phyloP scores from a whole-genome alignment of 2,797 vertebrate genomes.

The Cynopterus sphinx region DNA sequence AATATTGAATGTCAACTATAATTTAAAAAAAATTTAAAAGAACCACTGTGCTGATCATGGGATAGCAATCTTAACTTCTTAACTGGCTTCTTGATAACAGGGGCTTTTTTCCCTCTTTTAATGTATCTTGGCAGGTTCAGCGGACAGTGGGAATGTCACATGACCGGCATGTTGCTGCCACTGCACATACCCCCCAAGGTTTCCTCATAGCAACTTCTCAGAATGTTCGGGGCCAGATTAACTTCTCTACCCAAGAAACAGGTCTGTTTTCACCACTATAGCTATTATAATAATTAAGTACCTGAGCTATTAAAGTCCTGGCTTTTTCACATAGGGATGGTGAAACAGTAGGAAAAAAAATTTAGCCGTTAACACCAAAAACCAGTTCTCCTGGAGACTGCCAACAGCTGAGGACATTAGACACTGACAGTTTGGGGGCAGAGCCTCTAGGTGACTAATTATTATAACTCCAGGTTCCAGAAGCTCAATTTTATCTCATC shows the following conservation, averaged over 20 bases:
- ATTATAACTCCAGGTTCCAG: background rate
- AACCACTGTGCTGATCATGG: background rate
- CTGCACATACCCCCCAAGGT: slow-evolving; percentile 87
- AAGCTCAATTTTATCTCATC: slow-evolving; percentile 4
- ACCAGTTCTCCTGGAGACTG: background rate
- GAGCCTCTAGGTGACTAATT: background rate
- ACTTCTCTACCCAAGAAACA: slow-evolving; percentile 90
- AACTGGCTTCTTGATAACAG: background rate
- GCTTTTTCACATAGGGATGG: slow-evolving; percentile 29
- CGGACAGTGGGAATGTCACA: slow-evolving; percentile 89
- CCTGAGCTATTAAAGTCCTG: background rate
- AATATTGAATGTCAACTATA: no score
- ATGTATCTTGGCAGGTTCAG: slow-evolving; percentile 89
- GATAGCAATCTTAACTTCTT: background rate
- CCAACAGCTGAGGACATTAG: background rate
- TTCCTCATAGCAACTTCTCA: slow-evolving; percentile 86
- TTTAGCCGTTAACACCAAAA: background rate
- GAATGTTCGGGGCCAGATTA: slow-evolving; percentile 90
- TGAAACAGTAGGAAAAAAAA: background rate
- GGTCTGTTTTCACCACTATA: slow-evolving; percentile 81
- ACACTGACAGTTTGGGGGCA: background rate
- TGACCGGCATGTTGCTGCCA: slow-evolving; percentile 88
- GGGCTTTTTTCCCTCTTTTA: background rate
- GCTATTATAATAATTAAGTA: background rate
- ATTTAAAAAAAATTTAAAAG: background rate